Evolutionary conservation across 2,888 invertebrate species (phyloP), one percentile per base, ranked within the genome.

Genomic region (Nymphalis urticae): DNA sequence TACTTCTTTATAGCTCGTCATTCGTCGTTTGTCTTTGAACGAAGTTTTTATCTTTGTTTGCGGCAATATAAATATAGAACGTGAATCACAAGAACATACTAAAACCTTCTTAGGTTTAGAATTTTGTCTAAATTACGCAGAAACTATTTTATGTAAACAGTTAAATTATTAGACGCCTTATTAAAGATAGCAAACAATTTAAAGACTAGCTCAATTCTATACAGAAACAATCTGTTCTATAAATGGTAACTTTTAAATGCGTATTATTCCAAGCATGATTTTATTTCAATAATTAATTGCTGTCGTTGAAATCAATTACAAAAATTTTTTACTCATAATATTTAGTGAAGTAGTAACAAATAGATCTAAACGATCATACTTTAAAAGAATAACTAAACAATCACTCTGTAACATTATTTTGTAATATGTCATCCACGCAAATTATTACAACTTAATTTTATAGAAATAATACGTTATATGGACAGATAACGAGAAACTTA

Each of bases 401-500:
- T 4, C 4, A 42, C 4, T n/a, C 6, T 19, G 7, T 51, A 9
- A 21, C 19, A 19, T 51, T 51, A n/a, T n/a, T 51, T 9, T 10
- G 21, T 21, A 32, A 21, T 50, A 54, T 53, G 17, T 48, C 61
- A 62, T 66, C 21, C 2, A 19, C 10, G 21, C 19, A 10, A 19
- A 51, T 21, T 9, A 19, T 19, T 19, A 17, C 32, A 16, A 32
- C 7, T 56, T n/a, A 6, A 59, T 66, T 66, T 48, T 36, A 59
- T 27, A 63, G 60, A 64, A 64, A 51, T 64, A 71, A 47, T 58
- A 67, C 61, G 50, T 66, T 65, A 68, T 68, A 68, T 67, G 64
- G 48, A 69, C 69, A 77, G 77, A 77, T 79, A 78, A 75, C 74
- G 77, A 82, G 78, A 86, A 83, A 83, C 82, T 79, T 77, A 83